These are phyloP conservation scores for Epinotia nisella DNA, from an alignment of 2,888 invertebrate genomes.

Conservation along the genomic window DNA sequence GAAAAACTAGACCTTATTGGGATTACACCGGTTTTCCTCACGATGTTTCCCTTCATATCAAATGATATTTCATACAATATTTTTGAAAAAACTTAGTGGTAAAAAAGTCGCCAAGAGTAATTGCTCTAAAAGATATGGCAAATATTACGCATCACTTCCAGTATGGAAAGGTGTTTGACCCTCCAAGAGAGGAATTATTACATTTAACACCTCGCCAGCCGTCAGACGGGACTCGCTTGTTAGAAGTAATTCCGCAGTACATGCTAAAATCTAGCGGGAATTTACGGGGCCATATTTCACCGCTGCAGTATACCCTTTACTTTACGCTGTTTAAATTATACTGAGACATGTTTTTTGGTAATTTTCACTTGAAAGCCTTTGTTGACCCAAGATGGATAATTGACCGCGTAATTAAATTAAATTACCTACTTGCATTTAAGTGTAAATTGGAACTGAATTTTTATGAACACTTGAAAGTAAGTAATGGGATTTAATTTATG, in stretches of 20 bases:
- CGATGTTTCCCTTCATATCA: too few relatives aligned
- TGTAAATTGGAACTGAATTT: too few relatives aligned
- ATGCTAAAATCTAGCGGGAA: conserved; percentile 43
- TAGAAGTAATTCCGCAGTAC: conserved; percentile 49
- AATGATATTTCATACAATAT: not conserved
- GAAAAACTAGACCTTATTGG: too few relatives aligned
- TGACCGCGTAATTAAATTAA: not conserved
- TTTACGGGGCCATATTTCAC: conserved; percentile 42
- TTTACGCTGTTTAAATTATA: conserved; percentile 9
- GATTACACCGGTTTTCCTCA: too few relatives aligned
- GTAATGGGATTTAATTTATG: too few relatives aligned
- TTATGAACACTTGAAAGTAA: too few relatives aligned
- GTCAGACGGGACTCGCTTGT: conserved; percentile 51
- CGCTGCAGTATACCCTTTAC: conserved; percentile 10
- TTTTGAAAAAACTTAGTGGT: not conserved
- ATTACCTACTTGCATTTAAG: too few relatives aligned
- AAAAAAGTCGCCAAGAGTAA: not conserved
- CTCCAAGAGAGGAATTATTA: conserved; percentile 41
- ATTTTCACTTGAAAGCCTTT: not conserved
- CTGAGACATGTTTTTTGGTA: conserved; percentile 1
- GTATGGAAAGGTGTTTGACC: conserved; percentile 43
- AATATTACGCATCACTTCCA: conserved; percentile 35
- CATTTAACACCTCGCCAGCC: conserved; percentile 53
- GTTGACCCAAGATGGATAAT: not conserved
- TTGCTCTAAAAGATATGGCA: not conserved